phyloP scores from a whole-genome alignment of 1,140 invertebrate genomes.

The Bombus sibiricus region DNA sequence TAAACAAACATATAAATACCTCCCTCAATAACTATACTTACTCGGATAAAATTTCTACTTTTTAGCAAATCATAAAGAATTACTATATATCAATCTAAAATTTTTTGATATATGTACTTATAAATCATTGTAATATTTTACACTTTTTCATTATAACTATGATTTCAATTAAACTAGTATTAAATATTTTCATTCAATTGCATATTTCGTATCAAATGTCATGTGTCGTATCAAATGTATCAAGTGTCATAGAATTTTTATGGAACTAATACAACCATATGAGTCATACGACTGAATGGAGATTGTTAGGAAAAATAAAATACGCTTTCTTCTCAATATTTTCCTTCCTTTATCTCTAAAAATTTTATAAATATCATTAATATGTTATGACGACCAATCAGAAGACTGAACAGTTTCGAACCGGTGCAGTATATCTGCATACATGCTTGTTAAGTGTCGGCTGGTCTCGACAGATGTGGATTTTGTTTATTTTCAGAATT shows the following conservation, averaged over 20 bases:
- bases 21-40: not conserved
- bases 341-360: not conserved
- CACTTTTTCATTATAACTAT: not conserved
- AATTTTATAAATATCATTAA: not conserved
- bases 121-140: not conserved
- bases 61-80: not conserved
- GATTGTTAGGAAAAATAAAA: not conserved
- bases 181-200: not conserved
- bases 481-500: constrained; percentile 24
- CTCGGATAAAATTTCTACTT: not conserved
- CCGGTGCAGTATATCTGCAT: not conserved
- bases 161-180: not conserved
- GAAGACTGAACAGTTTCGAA: not conserved
- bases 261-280: too few species aligned
- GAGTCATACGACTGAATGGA: too few species aligned
- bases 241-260: too few species aligned
- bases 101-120: not conserved
- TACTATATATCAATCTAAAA: not conserved
- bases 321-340: not conserved
- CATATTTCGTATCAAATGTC: not conserved
- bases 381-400: not conserved
- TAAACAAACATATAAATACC: not conserved
- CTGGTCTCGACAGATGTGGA: not conserved
- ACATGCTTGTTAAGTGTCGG: not conserved
- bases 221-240: not conserved